A percentile compares a stretch with the other conserved stretches of the same genome.
Evolutionary conservation across 2,888 invertebrate species (phyloP).

Genomic region (Oscheius myriophilus): DNA sequence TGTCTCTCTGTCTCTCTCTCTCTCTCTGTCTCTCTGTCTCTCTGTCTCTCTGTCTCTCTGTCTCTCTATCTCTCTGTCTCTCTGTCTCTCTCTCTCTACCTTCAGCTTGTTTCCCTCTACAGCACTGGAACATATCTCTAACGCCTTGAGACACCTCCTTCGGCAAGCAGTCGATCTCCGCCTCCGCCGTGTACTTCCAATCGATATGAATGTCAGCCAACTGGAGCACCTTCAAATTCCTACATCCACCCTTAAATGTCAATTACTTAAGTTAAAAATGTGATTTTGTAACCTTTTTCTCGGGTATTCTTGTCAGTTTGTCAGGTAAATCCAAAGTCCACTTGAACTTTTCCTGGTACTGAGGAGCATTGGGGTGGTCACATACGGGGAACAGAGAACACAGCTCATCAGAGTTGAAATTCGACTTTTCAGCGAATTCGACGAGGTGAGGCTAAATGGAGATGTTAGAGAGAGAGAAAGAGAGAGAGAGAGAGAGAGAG

Average conservation of each 20-base stretch:
- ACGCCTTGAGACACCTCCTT: neutral
- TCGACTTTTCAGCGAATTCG: constrained; percentile 1
- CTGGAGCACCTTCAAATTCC: constrained; percentile 1
- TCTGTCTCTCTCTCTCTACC: neutral
- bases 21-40: neutral
- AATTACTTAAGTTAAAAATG: too few species aligned
- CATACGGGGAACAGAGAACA: constrained; percentile 2
- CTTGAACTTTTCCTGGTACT: neutral
- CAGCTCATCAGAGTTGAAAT: neutral
- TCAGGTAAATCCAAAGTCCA: too few species aligned
- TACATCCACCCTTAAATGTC: too few species aligned
- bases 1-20: too few species aligned
- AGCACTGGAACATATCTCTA: neutral
- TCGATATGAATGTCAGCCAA: constrained; percentile 19
- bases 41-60: too few species aligned
- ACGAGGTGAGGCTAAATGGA: neutral
- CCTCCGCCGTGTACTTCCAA: neutral
- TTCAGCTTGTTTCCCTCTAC: neutral
- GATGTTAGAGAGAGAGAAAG: constrained; percentile 1
- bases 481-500: neutral
- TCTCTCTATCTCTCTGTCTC: too few species aligned
- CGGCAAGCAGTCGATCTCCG: constrained; percentile 5
- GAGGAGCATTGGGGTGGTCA: neutral
- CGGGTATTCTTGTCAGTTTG: too few species aligned
- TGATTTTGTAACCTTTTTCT: too few species aligned